A percentile compares a stretch with the other conserved stretches of the same genome.
Evolutionary conservation across 1,140 invertebrate genomes (phyloP).

Genomic region (Hydropsyche tenuis): DNA sequence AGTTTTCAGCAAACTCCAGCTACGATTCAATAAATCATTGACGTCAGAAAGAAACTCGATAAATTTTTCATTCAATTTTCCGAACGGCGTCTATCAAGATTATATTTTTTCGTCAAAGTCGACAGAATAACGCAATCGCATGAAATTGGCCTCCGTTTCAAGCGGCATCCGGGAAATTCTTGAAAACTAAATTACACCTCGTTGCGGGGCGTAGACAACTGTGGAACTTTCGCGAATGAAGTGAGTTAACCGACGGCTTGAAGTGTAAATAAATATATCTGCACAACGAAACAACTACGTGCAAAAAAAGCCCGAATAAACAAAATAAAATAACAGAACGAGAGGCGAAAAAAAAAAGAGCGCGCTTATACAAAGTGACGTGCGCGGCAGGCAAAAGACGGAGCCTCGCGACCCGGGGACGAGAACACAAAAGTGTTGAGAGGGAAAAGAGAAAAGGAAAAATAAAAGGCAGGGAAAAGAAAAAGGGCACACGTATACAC

Average conservation of each 20-base stretch:
- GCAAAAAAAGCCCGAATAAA: too few relatives aligned
- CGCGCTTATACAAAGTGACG: conserved; percentile 16
- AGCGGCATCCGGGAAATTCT: conserved; percentile 48
- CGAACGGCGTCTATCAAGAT: too few relatives aligned
- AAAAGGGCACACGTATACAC: neutral
- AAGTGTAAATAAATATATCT: conserved; percentile 38
- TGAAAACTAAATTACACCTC: conserved; percentile 50
- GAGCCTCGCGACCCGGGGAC: neutral
- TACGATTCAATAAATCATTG: too few relatives aligned
- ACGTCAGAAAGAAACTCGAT: too few relatives aligned
- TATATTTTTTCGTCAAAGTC: neutral
- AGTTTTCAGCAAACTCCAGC: too few relatives aligned
- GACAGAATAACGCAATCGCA: conserved; percentile 46
- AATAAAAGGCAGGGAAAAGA: neutral
- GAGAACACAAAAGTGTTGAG: conserved; percentile 10
- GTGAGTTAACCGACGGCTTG: conserved; percentile 45
- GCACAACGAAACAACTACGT: neutral
- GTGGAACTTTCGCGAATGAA: conserved; percentile 45
- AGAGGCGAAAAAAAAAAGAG: neutral
- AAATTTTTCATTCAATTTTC: too few relatives aligned
- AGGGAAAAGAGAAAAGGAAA: conserved; percentile 21
- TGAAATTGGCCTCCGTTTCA: conserved; percentile 44
- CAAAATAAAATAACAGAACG: too few relatives aligned
- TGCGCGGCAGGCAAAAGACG: conserved; percentile 11
- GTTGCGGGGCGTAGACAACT: conserved; percentile 39